Evolutionary conservation across 2,888 invertebrate species (phyloP).

Genomic region (Plebejus argus): DNA sequence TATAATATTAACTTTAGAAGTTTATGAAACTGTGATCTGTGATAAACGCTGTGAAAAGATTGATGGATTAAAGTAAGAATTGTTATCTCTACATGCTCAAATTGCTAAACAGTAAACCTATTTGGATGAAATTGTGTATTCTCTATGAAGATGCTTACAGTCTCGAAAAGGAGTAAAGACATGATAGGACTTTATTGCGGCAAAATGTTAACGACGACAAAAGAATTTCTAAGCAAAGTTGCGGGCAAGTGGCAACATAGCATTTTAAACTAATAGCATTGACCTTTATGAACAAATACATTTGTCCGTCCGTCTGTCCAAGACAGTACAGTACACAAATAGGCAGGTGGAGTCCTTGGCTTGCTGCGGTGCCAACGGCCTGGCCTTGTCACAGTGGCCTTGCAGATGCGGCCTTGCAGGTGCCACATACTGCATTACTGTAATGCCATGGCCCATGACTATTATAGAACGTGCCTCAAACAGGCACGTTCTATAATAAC

Average conservation of each 20-base stretch:
- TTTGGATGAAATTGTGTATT: no score
- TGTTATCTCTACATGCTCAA: no score
- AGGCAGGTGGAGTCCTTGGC: constrained; percentile 63
- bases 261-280: neutral
- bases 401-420: constrained; percentile 53
- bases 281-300: neutral
- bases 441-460: constrained; percentile 15
- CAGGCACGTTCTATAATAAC: no score
- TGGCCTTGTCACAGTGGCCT: constrained; percentile 76
- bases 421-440: constrained; percentile 34
- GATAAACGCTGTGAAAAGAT: no score
- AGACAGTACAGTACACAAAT: neutral
- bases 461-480: neutral
- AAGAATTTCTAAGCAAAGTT: neutral
- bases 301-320: neutral
- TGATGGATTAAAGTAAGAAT: no score
- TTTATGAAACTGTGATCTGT: neutral
- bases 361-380: constrained; percentile 54
- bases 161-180: no score
- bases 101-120: no score
- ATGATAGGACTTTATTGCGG: neutral
- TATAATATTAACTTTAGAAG: neutral
- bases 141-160: no score
- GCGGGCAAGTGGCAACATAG: neutral
- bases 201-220: neutral